These are phyloP conservation scores for Ivindomyrus marchei DNA, from an alignment of 2,113 vertebrate species.

Conservation along the genomic window DNA sequence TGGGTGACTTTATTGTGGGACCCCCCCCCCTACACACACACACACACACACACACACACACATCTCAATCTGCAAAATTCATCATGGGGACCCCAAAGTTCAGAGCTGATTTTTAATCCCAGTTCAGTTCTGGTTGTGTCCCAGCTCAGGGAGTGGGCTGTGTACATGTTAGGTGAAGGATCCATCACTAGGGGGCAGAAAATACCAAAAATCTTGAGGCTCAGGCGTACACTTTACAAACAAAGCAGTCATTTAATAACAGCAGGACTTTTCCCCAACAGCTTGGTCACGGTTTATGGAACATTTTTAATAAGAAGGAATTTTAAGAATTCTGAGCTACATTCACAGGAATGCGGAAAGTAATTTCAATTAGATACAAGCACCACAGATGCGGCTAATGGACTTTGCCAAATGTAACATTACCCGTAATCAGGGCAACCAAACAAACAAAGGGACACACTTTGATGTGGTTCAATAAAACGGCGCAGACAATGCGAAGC, in stretches of 20 bases:
- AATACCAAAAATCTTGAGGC: neutral
- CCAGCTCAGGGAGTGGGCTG: neutral
- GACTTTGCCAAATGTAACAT: neutral
- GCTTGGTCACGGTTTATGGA: neutral
- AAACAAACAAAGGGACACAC: neutral
- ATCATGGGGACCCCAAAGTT: neutral
- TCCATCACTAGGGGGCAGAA: neutral
- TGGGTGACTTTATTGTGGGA: neutral
- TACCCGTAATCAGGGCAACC: neutral
- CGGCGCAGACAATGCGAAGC: neutral
- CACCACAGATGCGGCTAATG: neutral
- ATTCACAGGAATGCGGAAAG: neutral
- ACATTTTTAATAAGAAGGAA: neutral
- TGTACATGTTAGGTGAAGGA: neutral
- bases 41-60: no score
- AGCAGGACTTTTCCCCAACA: neutral
- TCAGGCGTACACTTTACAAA: neutral
- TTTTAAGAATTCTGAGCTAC: neutral
- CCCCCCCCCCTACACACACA: no score
- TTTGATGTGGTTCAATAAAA: neutral
- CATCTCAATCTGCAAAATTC: neutral
- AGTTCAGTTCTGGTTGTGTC: neutral
- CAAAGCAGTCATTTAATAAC: neutral
- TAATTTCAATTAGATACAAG: neutral
- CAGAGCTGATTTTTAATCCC: neutral